These are phyloP conservation scores for Neosilurus hyrtlii DNA, from an alignment of 2,797 vertebrate species.

Conservation along the genomic window DNA sequence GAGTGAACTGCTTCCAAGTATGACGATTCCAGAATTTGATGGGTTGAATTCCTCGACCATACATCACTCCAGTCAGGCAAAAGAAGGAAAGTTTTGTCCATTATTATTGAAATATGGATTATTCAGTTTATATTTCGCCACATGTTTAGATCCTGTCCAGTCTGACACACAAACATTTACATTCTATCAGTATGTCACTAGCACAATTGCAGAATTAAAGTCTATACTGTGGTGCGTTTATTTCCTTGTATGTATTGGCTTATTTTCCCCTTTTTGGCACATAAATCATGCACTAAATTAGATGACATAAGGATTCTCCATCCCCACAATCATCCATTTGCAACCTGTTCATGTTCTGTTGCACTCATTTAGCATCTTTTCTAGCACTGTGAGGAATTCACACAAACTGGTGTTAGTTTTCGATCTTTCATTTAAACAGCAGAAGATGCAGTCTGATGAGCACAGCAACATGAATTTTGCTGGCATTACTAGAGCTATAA, in stretches of 20 bases:
- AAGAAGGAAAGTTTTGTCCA: neutral
- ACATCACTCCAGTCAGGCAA: neutral
- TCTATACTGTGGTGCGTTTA: neutral
- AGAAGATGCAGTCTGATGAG: neutral
- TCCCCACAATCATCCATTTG: neutral
- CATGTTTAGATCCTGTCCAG: neutral
- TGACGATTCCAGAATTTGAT: no score
- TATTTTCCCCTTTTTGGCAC: neutral
- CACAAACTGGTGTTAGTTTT: neutral
- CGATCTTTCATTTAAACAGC: constrained; percentile 10
- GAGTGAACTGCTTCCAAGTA: no score
- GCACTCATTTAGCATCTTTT: neutral
- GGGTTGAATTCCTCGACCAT: neutral
- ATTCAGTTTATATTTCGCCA: neutral
- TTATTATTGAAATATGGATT: neutral
- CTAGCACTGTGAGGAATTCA: neutral
- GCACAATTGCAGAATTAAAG: neutral
- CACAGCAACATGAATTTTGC: neutral
- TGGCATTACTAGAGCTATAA: constrained; percentile 19
- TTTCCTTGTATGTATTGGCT: neutral
- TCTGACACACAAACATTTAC: neutral
- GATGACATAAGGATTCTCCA: neutral
- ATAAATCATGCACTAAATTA: neutral
- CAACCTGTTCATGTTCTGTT: neutral
- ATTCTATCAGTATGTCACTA: neutral